A percentile compares a stretch with the other conserved stretches of the same genome.
These are phyloP conservation scores for Tigriopus japonicus DNA, from an alignment of 1,140 invertebrate genomes.

Conservation along the genomic window DNA sequence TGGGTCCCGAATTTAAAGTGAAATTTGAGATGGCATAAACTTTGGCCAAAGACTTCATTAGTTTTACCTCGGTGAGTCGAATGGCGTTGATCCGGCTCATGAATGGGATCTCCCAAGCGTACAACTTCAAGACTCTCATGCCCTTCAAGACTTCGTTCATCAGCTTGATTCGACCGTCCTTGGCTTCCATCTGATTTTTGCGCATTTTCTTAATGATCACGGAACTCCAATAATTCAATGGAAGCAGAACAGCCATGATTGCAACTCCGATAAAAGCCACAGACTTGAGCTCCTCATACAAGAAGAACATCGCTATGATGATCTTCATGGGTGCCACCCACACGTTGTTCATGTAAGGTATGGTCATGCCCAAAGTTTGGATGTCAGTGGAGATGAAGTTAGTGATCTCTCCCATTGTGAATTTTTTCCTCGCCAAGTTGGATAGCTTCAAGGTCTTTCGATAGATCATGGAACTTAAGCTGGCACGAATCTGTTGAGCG, in stretches of 20 bases:
- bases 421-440: constrained; percentile 13
- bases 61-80: constrained; percentile 17
- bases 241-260: constrained; percentile 27
- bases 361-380: constrained; percentile 24
- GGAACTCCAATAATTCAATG: constrained; percentile 28
- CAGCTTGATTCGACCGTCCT: constrained; percentile 29
- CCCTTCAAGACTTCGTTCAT: constrained; percentile 29
- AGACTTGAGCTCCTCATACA: constrained; percentile 28
- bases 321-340: constrained; percentile 25
- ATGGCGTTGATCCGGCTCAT: constrained; percentile 17
- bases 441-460: constrained; percentile 22
- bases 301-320: constrained; percentile 22
- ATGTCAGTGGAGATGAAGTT: constrained; percentile 81
- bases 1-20: not conserved
- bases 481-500: constrained; percentile 16
- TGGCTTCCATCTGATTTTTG: constrained; percentile 21
- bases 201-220: constrained; percentile 26
- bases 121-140: constrained; percentile 26
- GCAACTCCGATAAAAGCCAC: constrained; percentile 20
- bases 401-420: constrained; percentile 42
- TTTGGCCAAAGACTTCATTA: constrained; percentile 17
- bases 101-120: constrained; percentile 23
- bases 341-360: not conserved
- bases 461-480: constrained; percentile 26
- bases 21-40: constrained; percentile 17